Conservation (phyloP, 1,140 invertebrate species). For the Acyrthosiphon pisum region DNA sequence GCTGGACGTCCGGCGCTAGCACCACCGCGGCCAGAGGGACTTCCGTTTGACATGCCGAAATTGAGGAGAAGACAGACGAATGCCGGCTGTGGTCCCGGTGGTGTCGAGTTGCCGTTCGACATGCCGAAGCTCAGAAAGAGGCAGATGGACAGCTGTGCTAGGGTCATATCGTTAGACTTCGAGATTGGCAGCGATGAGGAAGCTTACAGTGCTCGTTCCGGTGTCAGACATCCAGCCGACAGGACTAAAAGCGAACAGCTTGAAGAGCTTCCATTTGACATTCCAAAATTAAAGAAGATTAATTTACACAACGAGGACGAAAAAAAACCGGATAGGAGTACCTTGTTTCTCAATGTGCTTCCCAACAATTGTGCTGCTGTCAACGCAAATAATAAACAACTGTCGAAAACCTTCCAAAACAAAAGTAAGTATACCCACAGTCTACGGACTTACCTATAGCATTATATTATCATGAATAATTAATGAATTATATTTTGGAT, state of each 20-base stretch:
- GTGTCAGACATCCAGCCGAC: neutral
- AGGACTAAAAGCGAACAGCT: neutral
- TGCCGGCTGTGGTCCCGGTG: constrained; percentile 68
- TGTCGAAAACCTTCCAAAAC: constrained; percentile 22
- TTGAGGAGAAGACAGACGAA: constrained; percentile 41
- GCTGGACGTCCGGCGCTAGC: neutral
- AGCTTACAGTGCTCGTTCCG: neutral
- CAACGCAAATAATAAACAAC: neutral
- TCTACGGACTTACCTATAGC: neutral
- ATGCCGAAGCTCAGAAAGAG: constrained; percentile 85
- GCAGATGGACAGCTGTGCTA: constrained; percentile 57
- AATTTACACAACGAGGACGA: neutral
- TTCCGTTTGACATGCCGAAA: constrained; percentile 50
- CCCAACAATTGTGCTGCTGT: neutral
- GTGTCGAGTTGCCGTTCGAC: constrained; percentile 81
- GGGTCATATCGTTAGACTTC: constrained; percentile 30
- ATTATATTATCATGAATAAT: neutral
- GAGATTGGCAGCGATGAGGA: neutral
- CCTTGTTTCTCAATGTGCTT: constrained; percentile 8
- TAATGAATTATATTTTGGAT: neutral
- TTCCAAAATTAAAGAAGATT: neutral
- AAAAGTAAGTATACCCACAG: constrained; percentile 35
- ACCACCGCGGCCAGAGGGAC: neutral
- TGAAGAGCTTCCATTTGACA: constrained; percentile 16
- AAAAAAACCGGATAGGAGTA: constrained; percentile 43